These are phyloP conservation scores for Hermodice carunculata DNA, from an alignment of 2,888 invertebrate genomes.

Conservation along the genomic window DNA sequence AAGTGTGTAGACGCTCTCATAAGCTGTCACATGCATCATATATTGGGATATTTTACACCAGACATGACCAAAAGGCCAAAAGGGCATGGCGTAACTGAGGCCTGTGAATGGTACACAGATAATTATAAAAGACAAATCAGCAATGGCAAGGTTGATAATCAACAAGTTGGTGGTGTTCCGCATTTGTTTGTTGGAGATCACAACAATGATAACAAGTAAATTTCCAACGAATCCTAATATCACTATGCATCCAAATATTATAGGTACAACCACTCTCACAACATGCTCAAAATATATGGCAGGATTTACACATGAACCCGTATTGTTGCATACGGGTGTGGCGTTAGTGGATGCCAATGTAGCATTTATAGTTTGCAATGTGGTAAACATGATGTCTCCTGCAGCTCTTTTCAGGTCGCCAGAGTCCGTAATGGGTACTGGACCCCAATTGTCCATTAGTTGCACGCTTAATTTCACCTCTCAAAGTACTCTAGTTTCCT, in stretches of 20 bases:
- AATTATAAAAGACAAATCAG: constrained; percentile 90
- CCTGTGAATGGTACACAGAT: constrained; percentile 96
- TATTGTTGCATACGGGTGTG: no score
- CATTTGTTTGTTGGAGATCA: constrained; percentile 91
- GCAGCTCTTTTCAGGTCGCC: no score
- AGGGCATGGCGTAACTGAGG: constrained; percentile 86
- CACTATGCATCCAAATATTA: constrained; percentile 88
- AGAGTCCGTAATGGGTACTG: no score
- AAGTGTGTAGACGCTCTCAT: constrained; percentile 92
- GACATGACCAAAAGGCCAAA: constrained; percentile 91
- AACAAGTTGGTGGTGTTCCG: constrained; percentile 92
- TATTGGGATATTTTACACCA: constrained; percentile 94
- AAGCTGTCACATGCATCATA: constrained; percentile 91
- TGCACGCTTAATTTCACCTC: no score
- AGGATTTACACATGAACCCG: no score
- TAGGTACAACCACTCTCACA: constrained; percentile 61
- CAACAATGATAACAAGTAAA: constrained; percentile 88
- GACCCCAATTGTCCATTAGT: no score
- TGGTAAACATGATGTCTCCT: no score
- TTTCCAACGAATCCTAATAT: constrained; percentile 91
- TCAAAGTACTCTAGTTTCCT: no score
- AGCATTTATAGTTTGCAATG: no score
- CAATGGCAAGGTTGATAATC: constrained; percentile 90
- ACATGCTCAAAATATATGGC: constrained; percentile 9
- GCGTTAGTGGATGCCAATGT: no score